A percentile compares a stretch with the other conserved stretches of the same genome.
Conservation (phyloP, 2,888 invertebrate genomes). For the Macaria notata region DNA sequence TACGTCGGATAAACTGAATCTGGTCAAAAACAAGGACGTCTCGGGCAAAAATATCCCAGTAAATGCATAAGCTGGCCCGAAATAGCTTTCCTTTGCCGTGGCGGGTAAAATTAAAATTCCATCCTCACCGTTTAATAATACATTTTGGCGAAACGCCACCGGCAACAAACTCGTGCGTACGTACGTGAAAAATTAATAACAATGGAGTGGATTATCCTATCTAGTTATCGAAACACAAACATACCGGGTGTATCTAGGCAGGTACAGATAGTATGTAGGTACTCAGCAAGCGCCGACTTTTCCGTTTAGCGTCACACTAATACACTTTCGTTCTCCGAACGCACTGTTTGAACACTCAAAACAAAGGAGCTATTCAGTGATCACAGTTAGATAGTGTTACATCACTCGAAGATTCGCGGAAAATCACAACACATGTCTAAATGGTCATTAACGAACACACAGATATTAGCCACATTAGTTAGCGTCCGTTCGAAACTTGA, state of each 20-base stretch:
- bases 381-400: constrained; percentile 50
- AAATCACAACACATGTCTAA: constrained; percentile 51
- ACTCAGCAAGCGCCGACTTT: constrained; percentile 38
- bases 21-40: constrained; percentile 4
- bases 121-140: constrained; percentile 62
- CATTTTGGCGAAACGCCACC: constrained; percentile 70
- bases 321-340: constrained; percentile 49
- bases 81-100: constrained; percentile 53
- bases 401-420: constrained; percentile 62
- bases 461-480: constrained; percentile 31
- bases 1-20: no score
- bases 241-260: constrained; percentile 38
- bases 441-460: constrained; percentile 46
- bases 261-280: constrained; percentile 4
- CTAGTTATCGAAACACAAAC: constrained; percentile 39
- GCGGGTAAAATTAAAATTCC: constrained; percentile 63
- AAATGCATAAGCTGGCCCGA: constrained; percentile 35
- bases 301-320: constrained; percentile 56
- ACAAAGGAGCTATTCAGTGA: constrained; percentile 62
- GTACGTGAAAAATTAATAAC: constrained; percentile 39
- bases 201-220: constrained; percentile 28
- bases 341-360: background rate
- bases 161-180: constrained; percentile 37
- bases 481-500: constrained; percentile 3
- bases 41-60: constrained; percentile 13